Evolutionary conservation across 2,888 invertebrate species (phyloP), one percentile per base, ranked within the genome.

Genomic region (Drosophila eohydei): DNA sequence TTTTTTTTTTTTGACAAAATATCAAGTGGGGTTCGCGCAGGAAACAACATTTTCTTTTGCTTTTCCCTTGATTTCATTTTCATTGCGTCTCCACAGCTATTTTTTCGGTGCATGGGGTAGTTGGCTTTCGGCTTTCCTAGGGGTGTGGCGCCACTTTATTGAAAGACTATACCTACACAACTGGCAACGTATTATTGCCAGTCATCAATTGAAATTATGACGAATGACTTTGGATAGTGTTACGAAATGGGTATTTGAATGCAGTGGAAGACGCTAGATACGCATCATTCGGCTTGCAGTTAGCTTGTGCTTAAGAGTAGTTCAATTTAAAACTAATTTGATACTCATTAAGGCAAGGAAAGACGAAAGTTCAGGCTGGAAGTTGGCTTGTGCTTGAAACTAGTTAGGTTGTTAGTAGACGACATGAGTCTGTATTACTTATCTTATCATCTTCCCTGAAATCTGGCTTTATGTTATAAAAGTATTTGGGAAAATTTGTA

Each of bases 1-100:
- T 16, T 30, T 14, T n/a, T 46, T 30, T 48, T 21, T 79, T 54
- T 54, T 79, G 85, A 91, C 83, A 86, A 38, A 52, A 87, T 82
- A 68, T 86, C 76, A 57, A 74, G 71, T 48, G 68, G 61, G 71
- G 55, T 40, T 40, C 46, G 48, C 50, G 52, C 38, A 28, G 40
- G 28, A 46, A 36, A 21, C 30, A 41, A 55, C 36, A 16, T 64
- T 66, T 44, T 50, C 46, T 57, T 59, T 21, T 11, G 12, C 38
- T 38, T 56, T 43, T 34, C 40, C 38, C 58, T 62, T 58, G 62
- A 68, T 60, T 81, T 58, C 62, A 64, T 67, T 74, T 71, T 74
- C 62, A 80, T 77, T 64, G 63, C 60, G 40, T 32, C n/a, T 44
- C 41, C 34, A 34, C 54, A 36, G 36, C 36, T 54, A 50, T 58